Base-by-base conservation (phyloP, 1,140 invertebrate species). In the Chironomus tepperi region DNA sequence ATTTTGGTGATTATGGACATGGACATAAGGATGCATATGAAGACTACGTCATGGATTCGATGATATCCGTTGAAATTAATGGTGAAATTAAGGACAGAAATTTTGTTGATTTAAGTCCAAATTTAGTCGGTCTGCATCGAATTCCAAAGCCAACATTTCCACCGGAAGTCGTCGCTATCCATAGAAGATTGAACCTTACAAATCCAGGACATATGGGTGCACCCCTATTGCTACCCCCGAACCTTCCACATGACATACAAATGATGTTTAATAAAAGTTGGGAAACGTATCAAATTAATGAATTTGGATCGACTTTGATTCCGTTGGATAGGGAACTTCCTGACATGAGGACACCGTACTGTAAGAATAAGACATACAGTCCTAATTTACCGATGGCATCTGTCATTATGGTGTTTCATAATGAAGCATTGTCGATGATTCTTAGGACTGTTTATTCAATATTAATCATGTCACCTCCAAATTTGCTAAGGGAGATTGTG, bases 361-460 rank as follows among this genome's bases (percentile, higher is more conserved):
- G 84, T 73, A 77, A 78, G 74, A 75, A 75, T 24, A 76, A 76
- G 70, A 79, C 76, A 9, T 80, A 77, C 74, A 76, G 77, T 7
- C 75, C 64, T 7, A 73, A 77, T 43, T 76, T 90, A 67, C 90
- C 87, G 3, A 83, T 83, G 75, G 88, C 87, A 1, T 87, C 87
- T 47, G 84, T 94, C 5, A 89, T 94, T 42, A 93, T 94, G 75
- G 90, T 92, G 8, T 93, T 92, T 80, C 89, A 93, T 80, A 93
- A 94, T 81, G 92, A 94, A 83, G 91, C 92, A 6, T 93, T 89
- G 88, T 92, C 90, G 0, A 92, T 91, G 3, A 81, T 94, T 5
- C 77, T 93, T 8, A 79, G 92, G 77, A 93, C 91, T 3, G 85
- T 94, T 8, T 87, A 90, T 79, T 90, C 89, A 76, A 89, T 88